These are phyloP conservation scores for Microctenopoma lineatum DNA, from an alignment of 2,797 vertebrate species.

Conservation along the genomic window DNA sequence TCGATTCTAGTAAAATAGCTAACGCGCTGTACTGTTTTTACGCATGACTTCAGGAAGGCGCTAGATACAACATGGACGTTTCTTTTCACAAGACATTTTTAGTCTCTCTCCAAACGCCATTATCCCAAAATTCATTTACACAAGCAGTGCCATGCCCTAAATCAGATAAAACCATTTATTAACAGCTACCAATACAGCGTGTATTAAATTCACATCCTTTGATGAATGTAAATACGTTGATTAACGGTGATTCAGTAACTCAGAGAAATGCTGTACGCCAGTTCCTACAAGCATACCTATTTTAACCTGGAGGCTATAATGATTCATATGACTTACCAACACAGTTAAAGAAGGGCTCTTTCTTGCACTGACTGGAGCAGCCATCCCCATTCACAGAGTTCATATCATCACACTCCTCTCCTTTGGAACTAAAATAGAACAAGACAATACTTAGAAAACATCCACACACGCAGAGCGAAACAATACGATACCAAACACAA, in stretches of 20 bases:
- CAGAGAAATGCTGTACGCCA: background rate
- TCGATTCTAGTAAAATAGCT: background rate
- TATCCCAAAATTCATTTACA: no score
- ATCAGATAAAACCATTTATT: background rate
- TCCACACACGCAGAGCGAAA: conserved; percentile 1
- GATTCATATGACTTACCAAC: conserved; percentile 85
- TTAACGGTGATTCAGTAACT: background rate
- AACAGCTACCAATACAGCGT: background rate
- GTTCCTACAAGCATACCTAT: background rate
- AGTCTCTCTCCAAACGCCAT: no score
- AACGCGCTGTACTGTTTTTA: background rate
- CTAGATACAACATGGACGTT: background rate
- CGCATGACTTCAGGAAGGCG: background rate
- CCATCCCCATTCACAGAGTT: conserved; percentile 95
- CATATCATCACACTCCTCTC: conserved; percentile 96
- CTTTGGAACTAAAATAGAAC: conserved; percentile 84
- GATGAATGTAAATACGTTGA: background rate
- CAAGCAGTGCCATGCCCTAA: background rate
- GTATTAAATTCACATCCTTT: background rate
- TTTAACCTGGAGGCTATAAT: background rate
- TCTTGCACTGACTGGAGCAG: conserved; percentile 93
- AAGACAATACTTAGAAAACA: conserved; percentile 32
- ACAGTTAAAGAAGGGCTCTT: conserved; percentile 95
- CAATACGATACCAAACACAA: conserved; percentile 2
- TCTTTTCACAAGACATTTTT: background rate